Evolutionary conservation across 2,888 invertebrate genomes (phyloP).

Genomic region (Eristalis intricaria): DNA sequence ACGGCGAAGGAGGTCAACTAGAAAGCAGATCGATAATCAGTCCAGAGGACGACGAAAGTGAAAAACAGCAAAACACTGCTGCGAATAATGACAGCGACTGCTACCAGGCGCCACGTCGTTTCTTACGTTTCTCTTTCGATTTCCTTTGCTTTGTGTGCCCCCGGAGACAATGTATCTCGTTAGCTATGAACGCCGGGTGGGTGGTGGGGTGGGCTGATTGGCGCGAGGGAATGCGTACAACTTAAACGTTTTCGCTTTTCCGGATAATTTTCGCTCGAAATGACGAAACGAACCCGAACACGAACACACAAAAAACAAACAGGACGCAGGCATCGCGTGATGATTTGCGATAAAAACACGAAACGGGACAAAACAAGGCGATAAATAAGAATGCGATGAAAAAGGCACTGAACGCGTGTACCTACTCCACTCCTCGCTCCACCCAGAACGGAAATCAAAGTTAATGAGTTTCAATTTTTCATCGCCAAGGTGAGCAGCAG

Average conservation of each 20-base stretch:
- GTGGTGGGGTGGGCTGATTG: background rate
- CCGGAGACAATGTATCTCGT: constrained; percentile 12
- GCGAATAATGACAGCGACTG: constrained; percentile 29
- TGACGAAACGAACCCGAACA: constrained; percentile 11
- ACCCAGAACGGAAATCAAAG: background rate
- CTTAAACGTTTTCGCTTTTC: constrained; percentile 33
- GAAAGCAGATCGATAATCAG: constrained; percentile 43
- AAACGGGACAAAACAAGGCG: constrained; percentile 19
- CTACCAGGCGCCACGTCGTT: constrained; percentile 49
- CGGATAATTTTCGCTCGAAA: constrained; percentile 36
- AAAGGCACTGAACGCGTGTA: background rate
- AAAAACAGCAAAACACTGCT: constrained; percentile 2
- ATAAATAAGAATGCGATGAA: constrained; percentile 5
- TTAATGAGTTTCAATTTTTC: constrained; percentile 4
- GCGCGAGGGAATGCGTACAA: background rate
- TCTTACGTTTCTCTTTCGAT: background rate
- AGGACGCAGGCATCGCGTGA: background rate
- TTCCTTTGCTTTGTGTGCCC: background rate
- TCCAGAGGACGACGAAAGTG: background rate
- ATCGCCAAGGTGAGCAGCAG: background rate
- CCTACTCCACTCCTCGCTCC: background rate
- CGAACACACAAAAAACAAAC: constrained; percentile 10
- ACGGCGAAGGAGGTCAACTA: constrained; percentile 27
- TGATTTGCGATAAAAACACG: constrained; percentile 5
- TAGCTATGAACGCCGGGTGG: background rate